Percentiles rank a stretch among this genome's conserved stretches.
phyloP scores from a whole-genome alignment of 2,113 vertebrate species.

The Serinus canaria region DNA sequence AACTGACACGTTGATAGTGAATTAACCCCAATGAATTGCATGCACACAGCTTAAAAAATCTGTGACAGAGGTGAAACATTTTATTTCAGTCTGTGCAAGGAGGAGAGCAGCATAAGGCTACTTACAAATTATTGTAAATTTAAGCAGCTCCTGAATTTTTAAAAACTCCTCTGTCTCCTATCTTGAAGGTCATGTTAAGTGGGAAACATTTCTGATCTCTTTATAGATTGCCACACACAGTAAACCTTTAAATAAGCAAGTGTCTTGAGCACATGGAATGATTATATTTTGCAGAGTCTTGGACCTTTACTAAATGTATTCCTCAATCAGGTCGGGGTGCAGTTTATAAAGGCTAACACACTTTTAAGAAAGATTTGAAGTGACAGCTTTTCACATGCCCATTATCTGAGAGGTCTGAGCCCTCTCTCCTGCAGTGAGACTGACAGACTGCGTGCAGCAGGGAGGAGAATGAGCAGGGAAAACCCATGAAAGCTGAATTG shows the following conservation, averaged over 20 bases:
- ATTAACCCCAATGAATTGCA: not conserved
- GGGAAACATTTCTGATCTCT: not conserved
- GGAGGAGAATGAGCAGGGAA: not conserved
- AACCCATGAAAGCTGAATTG: not conserved
- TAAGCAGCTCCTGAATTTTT: not conserved
- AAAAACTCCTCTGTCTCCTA: not conserved
- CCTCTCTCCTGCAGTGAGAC: not conserved
- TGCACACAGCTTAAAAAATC: not conserved
- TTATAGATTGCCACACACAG: not conserved
- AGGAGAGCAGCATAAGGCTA: not conserved
- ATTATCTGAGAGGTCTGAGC: conserved; percentile 4
- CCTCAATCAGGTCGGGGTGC: not conserved
- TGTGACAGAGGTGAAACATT: not conserved
- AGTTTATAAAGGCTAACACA: conserved; percentile 7
- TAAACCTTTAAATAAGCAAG: conserved; percentile 15
- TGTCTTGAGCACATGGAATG: not conserved
- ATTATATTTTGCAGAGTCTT: conserved; percentile 19
- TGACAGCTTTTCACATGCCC: conserved; percentile 32
- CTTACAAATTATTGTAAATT: not conserved
- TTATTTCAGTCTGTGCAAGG: not conserved
- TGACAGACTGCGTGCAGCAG: not conserved
- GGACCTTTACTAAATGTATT: conserved; percentile 40
- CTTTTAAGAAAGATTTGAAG: conserved; percentile 16
- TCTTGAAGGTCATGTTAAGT: not conserved
- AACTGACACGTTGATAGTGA: not conserved